Percentiles rank a stretch among this genome's conserved stretches.
These are phyloP conservation scores for Corapipo altera DNA, from an alignment of 2,113 vertebrate species.

Conservation along the genomic window DNA sequence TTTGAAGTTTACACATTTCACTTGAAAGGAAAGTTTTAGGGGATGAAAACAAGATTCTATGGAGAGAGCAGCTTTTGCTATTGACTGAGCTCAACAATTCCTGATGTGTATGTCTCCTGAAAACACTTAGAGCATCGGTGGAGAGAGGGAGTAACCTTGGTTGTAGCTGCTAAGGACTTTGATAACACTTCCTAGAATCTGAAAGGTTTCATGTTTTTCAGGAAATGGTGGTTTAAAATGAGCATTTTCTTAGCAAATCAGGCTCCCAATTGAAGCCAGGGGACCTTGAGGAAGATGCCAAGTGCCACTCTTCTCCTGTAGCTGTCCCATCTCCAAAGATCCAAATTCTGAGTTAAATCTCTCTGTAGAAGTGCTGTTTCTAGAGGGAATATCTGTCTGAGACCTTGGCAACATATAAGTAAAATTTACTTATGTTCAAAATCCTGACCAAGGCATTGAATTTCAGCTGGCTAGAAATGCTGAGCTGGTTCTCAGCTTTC, in stretches of 20 bases:
- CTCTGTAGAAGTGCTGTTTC: not conserved
- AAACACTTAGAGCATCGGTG: accelerated
- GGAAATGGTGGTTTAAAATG: not conserved
- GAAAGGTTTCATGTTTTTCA: not conserved
- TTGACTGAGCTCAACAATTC: not conserved
- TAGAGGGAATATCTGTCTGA: not conserved
- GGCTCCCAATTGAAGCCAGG: not conserved
- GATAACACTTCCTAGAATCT: not conserved
- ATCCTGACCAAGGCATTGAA: not conserved
- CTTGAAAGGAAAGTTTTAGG: not conserved
- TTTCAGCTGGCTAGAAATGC: not conserved
- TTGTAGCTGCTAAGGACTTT: not conserved
- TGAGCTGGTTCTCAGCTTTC: not conserved
- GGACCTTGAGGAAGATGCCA: not conserved
- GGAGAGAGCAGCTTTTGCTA: not conserved
- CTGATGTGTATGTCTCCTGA: not conserved
- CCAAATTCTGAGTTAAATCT: not conserved
- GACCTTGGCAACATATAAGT: not conserved
- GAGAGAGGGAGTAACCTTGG: not conserved
- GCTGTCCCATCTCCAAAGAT: not conserved
- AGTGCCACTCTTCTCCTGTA: not conserved
- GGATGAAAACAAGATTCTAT: not conserved
- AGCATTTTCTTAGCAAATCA: not conserved
- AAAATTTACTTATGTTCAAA: not conserved
- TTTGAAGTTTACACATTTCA: not conserved